Evolutionary conservation across 2,888 invertebrate genomes (phyloP), one percentile per base, ranked within the genome.

Genomic region (Cephonodes hylas): DNA sequence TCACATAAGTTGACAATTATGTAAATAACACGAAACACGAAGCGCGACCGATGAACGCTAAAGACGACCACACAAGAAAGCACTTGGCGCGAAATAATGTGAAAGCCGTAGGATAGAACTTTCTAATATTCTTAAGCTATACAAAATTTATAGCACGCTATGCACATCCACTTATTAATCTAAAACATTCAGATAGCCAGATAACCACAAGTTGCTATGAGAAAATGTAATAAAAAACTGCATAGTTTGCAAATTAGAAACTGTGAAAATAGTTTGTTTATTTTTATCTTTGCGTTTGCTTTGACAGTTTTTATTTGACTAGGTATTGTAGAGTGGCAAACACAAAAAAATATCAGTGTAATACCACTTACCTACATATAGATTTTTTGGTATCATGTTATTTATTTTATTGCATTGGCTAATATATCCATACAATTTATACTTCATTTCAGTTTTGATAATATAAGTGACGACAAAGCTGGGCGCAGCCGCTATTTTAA

Each of bases 101-200:
- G 38, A 57, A 57, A 57, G 38, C 22, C 7, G 22, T 15, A 27
- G 46, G n/a, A 58, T 25, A 23, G 15, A 42, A 58, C 58, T 58
- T 58, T 58, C 58, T 58, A 58, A 58, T 58, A 42, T 42, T 58
- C 25, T 42, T 23, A 25, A 58, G 27, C 18, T 42, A 58, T 18
- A 18, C 27, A 27, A 25, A 38, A 34, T 15, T 18, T n/a, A 18
- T 15, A 25, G 25, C 48, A 48, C 25, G 27, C 27, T 25, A 25
- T 48, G 22, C 8, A 31, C 31, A 23, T 46, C 13, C 10, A 25
- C 22, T 23, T 23, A n/a, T n/a, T n/a, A 23, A 1, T 34, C 18
- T 56, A 7, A 18, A 8, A 18, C 18, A 44, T 44, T 20, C 44
- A 8, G 44, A 44, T 44, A 15, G 10, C 8, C 8, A 22, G 44